Base-by-base conservation (phyloP, 2,888 invertebrate species). In the Aspidapion aeneum region DNA sequence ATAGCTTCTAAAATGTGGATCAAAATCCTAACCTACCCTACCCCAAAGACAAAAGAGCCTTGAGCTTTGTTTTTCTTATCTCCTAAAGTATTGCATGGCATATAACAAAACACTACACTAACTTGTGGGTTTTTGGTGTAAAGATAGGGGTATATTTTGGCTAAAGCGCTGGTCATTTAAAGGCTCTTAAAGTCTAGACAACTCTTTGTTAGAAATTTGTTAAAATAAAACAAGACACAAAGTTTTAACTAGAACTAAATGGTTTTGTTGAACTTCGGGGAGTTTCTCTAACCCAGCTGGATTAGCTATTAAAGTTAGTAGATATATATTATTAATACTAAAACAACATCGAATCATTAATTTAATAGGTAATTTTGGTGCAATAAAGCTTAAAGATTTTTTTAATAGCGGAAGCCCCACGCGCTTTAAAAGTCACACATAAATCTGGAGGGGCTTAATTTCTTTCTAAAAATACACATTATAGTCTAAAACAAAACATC, bases 391-490 rank as follows among this genome's bases (percentile, higher is more conserved):
- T 35, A 7, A 35, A 35, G 12, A 35, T 35, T 35, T 35, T n/a
- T 52, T 52, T 52, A 18, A 52, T 52, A 52, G 52, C 52, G 52
- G 52, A 52, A 52, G 52, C 19, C n/a, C n/a, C 12, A 12, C 5
- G 35, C 35, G 35, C 35, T 7, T 35, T 35, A 35, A 35, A 35
- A 35, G 35, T 35, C 35, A 35, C 52, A 52, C 52, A 52, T 52
- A 52, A 52, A 52, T 52, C 52, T 3, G 52, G n/a, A n/a, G 19
- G 52, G 52, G 7, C 52, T 52, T 19, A 52, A 18, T 18, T 17
- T 7, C 17, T 17, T 19, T 52, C 52, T 52, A 52, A 52, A 52
- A 52, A 52, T 52, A 52, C 52, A 52, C 52, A 52, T n/a, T 52
- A 52, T 52, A n/a, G 7, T 19, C 52, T 52, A 17, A 52, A 52